Conservation (phyloP, 2,888 invertebrate genomes). For the Drosophila affinis region DNA sequence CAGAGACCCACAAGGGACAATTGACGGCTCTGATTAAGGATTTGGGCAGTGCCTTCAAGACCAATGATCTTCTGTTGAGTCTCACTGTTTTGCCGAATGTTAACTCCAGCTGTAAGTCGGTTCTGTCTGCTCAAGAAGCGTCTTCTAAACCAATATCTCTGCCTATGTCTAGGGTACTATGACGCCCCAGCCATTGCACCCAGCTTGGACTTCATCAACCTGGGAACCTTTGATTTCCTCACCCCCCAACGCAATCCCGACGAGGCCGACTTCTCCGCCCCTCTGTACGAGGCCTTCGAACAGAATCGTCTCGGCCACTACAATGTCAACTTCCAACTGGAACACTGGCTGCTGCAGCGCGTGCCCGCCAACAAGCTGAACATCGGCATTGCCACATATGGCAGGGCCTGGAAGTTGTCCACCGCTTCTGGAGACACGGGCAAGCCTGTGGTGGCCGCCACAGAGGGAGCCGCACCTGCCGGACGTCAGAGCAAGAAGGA, state of each 20-base stretch:
- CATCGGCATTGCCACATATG: conserved; percentile 89
- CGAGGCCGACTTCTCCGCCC: conserved; percentile 90
- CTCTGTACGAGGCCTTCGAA: conserved; percentile 89
- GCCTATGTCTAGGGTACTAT: conserved; percentile 87
- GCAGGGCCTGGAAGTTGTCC: conserved; percentile 91
- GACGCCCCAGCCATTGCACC: conserved; percentile 89
- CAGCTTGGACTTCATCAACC: conserved; percentile 90
- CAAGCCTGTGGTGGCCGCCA: conserved; percentile 88
- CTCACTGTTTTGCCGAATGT: conserved; percentile 91
- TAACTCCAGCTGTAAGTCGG: conserved; percentile 88
- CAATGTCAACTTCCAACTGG: conserved; percentile 88
- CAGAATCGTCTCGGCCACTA: conserved; percentile 86
- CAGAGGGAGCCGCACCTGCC: conserved; percentile 88
- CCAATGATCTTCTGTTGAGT: conserved; percentile 87
- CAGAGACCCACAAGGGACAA: conserved; percentile 90
- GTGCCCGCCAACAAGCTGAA: conserved; percentile 89
- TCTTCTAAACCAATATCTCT: background rate
- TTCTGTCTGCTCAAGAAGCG: background rate
- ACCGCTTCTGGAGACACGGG: conserved; percentile 89
- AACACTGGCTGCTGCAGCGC: conserved; percentile 86
- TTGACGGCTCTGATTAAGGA: conserved; percentile 90
- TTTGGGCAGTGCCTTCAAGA: conserved; percentile 87
- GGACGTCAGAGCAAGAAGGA: conserved; percentile 89
- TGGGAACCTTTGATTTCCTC: conserved; percentile 91
- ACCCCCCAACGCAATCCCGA: conserved; percentile 90